phyloP scores from a whole-genome alignment of 2,113 vertebrate genomes.

The Piaya cayana region DNA sequence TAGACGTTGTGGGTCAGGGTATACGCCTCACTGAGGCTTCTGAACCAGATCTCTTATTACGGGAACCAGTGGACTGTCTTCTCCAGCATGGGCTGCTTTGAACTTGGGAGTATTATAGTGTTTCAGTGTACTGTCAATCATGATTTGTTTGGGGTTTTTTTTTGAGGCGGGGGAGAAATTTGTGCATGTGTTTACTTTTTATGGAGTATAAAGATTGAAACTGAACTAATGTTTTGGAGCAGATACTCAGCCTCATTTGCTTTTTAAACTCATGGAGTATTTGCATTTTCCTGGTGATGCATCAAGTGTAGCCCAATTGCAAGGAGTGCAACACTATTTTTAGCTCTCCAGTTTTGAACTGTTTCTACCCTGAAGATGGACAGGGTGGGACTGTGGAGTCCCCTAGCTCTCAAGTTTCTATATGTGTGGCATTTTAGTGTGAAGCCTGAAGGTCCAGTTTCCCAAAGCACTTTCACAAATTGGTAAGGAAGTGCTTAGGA shows the following conservation, averaged over 20 bases:
- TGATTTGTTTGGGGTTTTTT: not conserved
- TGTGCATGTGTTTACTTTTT: not conserved
- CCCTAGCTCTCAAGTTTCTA: not conserved
- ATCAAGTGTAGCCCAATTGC: not conserved
- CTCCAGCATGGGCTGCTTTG: not conserved
- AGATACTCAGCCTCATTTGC: not conserved
- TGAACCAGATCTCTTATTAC: not conserved
- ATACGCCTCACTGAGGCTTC: not conserved
- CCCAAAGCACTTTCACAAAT: not conserved
- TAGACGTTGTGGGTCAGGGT: not conserved
- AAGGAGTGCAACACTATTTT: not conserved
- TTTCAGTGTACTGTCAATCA: not conserved
- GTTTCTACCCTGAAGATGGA: not conserved
- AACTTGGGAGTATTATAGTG: not conserved
- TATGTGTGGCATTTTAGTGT: not conserved
- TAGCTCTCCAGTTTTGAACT: not conserved
- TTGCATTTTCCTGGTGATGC: not conserved
- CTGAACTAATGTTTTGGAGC: not conserved
- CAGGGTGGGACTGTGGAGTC: rapidly evolving
- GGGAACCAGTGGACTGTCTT: not conserved
- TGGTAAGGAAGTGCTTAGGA: not conserved
- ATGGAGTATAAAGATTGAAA: not conserved
- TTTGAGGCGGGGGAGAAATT: rapidly evolving
- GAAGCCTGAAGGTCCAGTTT: not conserved
- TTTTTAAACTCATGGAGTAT: rapidly evolving